phyloP scores from a whole-genome alignment of 2,888 invertebrate genomes.

The Lasioglossum vierecki region DNA sequence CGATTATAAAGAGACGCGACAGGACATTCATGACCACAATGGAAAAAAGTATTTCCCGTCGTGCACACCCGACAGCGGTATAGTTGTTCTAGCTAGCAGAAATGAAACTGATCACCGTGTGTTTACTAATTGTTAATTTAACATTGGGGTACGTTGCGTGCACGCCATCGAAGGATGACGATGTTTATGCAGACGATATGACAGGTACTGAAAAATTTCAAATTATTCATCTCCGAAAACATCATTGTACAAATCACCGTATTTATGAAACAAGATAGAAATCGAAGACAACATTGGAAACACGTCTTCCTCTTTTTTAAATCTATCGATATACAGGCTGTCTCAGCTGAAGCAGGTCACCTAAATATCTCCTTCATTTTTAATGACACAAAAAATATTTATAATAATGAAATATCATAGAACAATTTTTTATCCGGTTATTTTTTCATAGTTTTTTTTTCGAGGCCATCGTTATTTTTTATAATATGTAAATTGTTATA shows the following conservation, averaged over 20 bases:
- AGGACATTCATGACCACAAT: slow-evolving; percentile 25
- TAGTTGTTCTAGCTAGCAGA: background rate
- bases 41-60: too few species aligned
- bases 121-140: background rate
- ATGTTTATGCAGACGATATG: background rate
- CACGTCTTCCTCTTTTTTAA: too few species aligned
- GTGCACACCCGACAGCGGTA: background rate
- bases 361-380: too few species aligned
- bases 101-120: background rate
- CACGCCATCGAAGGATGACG: background rate
- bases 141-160: background rate
- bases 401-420: too few species aligned
- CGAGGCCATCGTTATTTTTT: too few species aligned
- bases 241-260: background rate
- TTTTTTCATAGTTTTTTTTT: too few species aligned
- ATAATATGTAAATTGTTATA: too few species aligned
- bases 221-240: background rate
- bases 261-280: background rate
- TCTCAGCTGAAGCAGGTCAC: too few species aligned
- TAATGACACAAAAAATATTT: too few species aligned
- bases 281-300: too few species aligned
- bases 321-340: too few species aligned
- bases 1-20: slow-evolving; percentile 18
- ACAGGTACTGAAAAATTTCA: background rate
- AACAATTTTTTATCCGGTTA: too few species aligned